Percentiles rank a stretch among this genome's conserved stretches.
Conservation (phyloP, 2,797 vertebrate genomes). For the Mycteria americana region DNA sequence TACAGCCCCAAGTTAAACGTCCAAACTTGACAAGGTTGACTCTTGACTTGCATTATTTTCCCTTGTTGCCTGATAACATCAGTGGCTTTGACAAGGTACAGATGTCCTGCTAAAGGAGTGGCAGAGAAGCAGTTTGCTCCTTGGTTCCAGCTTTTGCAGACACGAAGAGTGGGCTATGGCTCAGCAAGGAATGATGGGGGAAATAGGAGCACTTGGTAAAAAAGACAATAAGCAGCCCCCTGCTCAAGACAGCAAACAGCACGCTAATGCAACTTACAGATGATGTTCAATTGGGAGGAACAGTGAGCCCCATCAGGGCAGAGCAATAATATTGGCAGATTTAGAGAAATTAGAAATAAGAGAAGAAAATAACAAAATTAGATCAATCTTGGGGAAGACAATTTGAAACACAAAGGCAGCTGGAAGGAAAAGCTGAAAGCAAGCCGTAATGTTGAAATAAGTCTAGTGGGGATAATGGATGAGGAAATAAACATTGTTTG, state of each 20-base stretch:
- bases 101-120: constrained; percentile 21
- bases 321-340: constrained; percentile 6
- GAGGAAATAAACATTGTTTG: constrained; percentile 12
- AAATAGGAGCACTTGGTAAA: background rate
- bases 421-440: constrained; percentile 37
- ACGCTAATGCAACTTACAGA: constrained; percentile 29
- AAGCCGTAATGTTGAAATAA: background rate
- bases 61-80: background rate
- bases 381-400: constrained; percentile 33
- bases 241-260: background rate
- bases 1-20: constrained; percentile 60
- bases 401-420: constrained; percentile 34
- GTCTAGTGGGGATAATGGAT: background rate
- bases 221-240: background rate
- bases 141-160: background rate
- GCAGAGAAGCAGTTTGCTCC: background rate
- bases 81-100: constrained; percentile 27
- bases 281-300: constrained; percentile 5
- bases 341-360: constrained; percentile 53
- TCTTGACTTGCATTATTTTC: constrained; percentile 47
- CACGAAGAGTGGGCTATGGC: background rate
- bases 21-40: constrained; percentile 64
- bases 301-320: background rate
- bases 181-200: background rate
- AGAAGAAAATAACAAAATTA: constrained; percentile 54